A percentile compares a stretch with the other conserved stretches of the same genome.
phyloP scores from a whole-genome alignment of 2,113 vertebrate genomes.

The Chloropsis hardwickii region DNA sequence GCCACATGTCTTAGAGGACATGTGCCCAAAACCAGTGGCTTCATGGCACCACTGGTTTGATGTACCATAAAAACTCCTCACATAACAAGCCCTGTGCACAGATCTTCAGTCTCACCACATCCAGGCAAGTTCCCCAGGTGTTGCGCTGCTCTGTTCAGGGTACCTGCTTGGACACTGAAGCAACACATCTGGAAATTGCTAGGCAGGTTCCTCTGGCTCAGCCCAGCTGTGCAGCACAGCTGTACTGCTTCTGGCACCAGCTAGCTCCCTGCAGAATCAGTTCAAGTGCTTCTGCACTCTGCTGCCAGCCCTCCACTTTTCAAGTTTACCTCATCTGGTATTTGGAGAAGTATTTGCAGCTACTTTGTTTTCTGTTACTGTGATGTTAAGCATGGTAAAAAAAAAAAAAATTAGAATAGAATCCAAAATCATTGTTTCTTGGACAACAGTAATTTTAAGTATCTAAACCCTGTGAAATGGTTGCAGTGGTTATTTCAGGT shows the following conservation, averaged over 20 bases:
- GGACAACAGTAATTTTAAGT: not conserved
- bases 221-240: not conserved
- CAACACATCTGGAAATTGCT: not conserved
- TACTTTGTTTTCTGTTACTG: not conserved
- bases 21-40: not conserved
- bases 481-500: not conserved
- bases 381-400: not conserved
- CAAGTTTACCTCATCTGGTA: not conserved
- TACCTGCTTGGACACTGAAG: not conserved
- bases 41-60: not conserved
- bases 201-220: not conserved
- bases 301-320: not conserved
- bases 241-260: not conserved
- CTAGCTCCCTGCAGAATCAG: not conserved
- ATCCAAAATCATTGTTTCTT: not conserved
- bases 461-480: not conserved
- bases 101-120: not conserved
- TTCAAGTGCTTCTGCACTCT: not conserved
- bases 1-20: too few species aligned
- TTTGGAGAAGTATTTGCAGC: not conserved
- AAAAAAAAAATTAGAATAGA: not conserved
- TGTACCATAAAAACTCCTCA: not conserved
- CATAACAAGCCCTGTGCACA: rapidly evolving
- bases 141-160: not conserved
- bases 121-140: not conserved